Percentiles rank a stretch among this genome's conserved stretches.
phyloP scores from a whole-genome alignment of 92 coral and sea anemone species.

The Palythoa grandiflora region DNA sequence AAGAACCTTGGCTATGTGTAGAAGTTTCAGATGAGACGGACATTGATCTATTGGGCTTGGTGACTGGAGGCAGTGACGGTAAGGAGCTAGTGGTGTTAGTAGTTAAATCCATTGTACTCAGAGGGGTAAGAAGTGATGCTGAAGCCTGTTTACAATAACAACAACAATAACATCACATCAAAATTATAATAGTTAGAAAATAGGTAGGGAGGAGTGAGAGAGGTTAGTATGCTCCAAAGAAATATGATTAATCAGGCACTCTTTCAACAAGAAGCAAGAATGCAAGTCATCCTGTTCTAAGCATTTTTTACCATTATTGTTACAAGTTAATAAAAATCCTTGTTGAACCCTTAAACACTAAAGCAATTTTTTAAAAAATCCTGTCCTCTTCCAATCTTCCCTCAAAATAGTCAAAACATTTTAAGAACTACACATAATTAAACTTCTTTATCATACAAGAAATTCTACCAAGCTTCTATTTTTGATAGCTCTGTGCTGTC shows the following conservation, averaged over 20 bases:
- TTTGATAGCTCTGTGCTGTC: background rate
- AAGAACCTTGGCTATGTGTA: conserved; percentile 77
- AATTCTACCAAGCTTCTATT: background rate
- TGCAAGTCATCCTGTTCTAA: too few species aligned
- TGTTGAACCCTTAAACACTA: too few species aligned
- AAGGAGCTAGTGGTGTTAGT: conserved; percentile 38
- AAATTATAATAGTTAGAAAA: too few species aligned
- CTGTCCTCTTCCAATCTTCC: background rate
- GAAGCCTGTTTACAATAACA: conserved; percentile 18
- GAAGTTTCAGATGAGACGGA: conserved; percentile 93
- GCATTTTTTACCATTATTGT: too few species aligned
- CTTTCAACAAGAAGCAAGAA: background rate
- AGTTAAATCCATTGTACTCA: conserved; percentile 36
- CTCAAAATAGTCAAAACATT: too few species aligned
- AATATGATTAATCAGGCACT: background rate
- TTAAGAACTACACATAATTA: too few species aligned
- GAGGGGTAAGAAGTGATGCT: conserved; percentile 36
- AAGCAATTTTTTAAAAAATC: too few species aligned
- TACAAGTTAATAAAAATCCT: too few species aligned
- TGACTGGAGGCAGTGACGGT: conserved; percentile 46
- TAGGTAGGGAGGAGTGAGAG: background rate
- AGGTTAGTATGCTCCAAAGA: background rate
- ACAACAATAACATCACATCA: background rate
- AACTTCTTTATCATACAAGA: too few species aligned
- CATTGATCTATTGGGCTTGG: conserved; percentile 89